These are phyloP conservation scores for Forbesichthys papilliferus DNA, from an alignment of 2,113 vertebrate species.

Conservation along the genomic window DNA sequence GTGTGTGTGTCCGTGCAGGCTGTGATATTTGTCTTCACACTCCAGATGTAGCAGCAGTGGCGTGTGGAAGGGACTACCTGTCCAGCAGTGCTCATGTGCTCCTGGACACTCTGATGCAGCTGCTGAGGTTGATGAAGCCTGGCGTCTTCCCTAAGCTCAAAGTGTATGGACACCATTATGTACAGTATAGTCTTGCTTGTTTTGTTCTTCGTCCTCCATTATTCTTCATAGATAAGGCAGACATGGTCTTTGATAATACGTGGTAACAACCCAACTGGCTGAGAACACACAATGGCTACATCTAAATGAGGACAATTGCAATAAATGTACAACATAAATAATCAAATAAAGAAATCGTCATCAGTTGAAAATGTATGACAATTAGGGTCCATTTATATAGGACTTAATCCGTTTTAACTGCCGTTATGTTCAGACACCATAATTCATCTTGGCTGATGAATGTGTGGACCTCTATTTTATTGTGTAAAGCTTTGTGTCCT, in stretches of 20 bases:
- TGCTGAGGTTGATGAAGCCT: slow-evolving; percentile 84
- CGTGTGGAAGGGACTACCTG: slow-evolving; percentile 89
- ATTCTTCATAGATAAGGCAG: no score
- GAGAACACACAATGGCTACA: no score
- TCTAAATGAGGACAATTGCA: no score
- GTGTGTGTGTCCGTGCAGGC: no score
- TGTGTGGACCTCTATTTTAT: neutral
- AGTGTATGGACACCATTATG: slow-evolving; percentile 79
- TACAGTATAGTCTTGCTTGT: neutral
- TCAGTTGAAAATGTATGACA: no score
- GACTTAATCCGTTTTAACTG: neutral
- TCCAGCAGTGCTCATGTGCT: slow-evolving; percentile 79
- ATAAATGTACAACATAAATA: no score
- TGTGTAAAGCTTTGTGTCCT: neutral
- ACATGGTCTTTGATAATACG: no score
- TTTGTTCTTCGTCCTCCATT: neutral
- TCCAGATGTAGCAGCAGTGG: slow-evolving; percentile 88
- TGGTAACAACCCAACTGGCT: no score
- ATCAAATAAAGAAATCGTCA: no score
- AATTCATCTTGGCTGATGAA: neutral
- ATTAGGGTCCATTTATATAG: neutral
- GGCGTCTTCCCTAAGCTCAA: slow-evolving; percentile 88
- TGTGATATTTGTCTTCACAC: neutral
- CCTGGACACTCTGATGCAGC: slow-evolving; percentile 85
- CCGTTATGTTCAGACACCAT: neutral